phyloP scores from a whole-genome alignment of 2,888 invertebrate species.

The Lasius fuliginosus region DNA sequence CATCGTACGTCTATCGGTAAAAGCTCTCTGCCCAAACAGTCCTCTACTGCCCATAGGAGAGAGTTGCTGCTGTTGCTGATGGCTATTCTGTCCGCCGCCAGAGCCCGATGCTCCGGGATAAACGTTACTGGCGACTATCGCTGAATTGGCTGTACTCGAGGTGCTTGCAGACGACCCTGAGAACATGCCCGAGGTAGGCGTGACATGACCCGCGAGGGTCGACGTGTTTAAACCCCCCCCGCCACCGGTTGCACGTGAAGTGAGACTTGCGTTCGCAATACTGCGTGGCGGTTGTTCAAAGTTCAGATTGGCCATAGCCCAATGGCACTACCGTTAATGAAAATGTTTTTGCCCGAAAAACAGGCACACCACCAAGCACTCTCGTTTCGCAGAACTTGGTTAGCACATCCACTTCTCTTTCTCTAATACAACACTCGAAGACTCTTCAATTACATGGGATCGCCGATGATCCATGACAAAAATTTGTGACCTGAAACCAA shows the following conservation, averaged over 20 bases:
- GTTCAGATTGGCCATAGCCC: slow-evolving; percentile 98
- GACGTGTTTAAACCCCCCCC: slow-evolving; percentile 89
- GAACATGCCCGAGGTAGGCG: slow-evolving; percentile 90
- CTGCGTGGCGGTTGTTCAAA: slow-evolving; percentile 96
- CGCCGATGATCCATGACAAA: slow-evolving; percentile 72
- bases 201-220: slow-evolving; percentile 92
- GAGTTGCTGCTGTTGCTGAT: slow-evolving; percentile 88
- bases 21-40: slow-evolving; percentile 93
- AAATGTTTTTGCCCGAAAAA: slow-evolving; percentile 72
- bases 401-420: slow-evolving; percentile 70
- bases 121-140: slow-evolving; percentile 84
- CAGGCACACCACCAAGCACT: slow-evolving; percentile 73
- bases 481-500: slow-evolving; percentile 60
- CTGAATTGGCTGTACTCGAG: slow-evolving; percentile 83
- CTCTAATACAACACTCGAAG: slow-evolving; percentile 63
- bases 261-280: slow-evolving; percentile 93
- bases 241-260: slow-evolving; percentile 89
- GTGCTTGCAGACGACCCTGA: slow-evolving; percentile 86
- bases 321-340: slow-evolving; percentile 80
- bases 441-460: slow-evolving; percentile 62
- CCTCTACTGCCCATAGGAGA: slow-evolving; percentile 88
- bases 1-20: slow-evolving; percentile 91
- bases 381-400: slow-evolving; percentile 53
- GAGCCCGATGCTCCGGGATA: slow-evolving; percentile 84
- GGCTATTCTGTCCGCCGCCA: slow-evolving; percentile 85